Evolutionary conservation across 1,140 invertebrate genomes (phyloP).

Genomic region (Eulimnadia texana): DNA sequence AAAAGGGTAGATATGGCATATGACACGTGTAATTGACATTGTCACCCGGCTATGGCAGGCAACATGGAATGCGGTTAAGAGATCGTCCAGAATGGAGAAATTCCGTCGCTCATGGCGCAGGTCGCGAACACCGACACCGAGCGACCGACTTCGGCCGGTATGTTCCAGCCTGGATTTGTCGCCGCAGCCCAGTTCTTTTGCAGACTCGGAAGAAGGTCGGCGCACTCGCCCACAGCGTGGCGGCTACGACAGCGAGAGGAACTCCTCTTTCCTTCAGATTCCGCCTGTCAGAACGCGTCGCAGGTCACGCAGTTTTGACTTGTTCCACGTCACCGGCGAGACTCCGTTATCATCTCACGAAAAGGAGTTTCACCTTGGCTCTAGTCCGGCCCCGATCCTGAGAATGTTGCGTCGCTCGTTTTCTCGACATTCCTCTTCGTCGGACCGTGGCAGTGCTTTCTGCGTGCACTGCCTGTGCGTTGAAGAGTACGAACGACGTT

Average conservation of each 20-base stretch:
- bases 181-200: neutral
- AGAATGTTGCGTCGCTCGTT: constrained; percentile 14
- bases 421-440: constrained; percentile 15
- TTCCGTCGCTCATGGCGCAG: neutral
- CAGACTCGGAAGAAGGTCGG: neutral
- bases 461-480: constrained; percentile 29
- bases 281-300: neutral
- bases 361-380: neutral
- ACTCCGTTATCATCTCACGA: neutral
- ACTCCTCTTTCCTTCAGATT: neutral
- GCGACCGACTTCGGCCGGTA: neutral
- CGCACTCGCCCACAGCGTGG: neutral
- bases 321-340: neutral
- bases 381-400: constrained; percentile 5
- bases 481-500: constrained; percentile 28
- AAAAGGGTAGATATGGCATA: too few species aligned
- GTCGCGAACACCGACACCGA: neutral
- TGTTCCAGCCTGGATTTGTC: neutral
- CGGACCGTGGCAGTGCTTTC: constrained; percentile 13
- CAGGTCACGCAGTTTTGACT: constrained; percentile 16
- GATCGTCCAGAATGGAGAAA: neutral
- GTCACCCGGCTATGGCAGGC: neutral
- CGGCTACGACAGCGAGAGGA: neutral
- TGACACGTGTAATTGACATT: neutral
- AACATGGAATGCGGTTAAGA: neutral